Base-by-base conservation (phyloP, 2,888 invertebrate genomes). In the Aplocera efformata region DNA sequence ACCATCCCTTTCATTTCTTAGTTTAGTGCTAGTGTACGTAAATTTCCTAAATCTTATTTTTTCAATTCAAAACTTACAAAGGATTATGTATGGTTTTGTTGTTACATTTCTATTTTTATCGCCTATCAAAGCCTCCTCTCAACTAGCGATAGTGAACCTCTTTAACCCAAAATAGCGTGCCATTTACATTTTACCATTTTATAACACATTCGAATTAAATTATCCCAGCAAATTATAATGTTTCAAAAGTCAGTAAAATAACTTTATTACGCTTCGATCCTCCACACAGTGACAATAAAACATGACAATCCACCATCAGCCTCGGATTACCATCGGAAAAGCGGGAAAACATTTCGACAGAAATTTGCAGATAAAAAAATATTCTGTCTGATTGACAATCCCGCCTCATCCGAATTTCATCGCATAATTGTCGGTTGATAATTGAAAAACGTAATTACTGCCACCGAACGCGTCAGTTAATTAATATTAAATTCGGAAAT, bases 401-500 rank as follows among this genome's bases (percentile, higher is more conserved):
- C 67, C 68, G 67, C 58, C 75, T 75, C 78, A 75, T 81, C 78
- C 75, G 65, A 74, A 76, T 78, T 79, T 72, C 79, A 73, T 74
- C 77, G 77, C 75, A 74, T 83, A 84, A 85, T 84, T 84, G 86
- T 83, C 85, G 83, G 58, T 75, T 72, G 77, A 72, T 85, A 86
- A 86, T 88, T 86, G 86, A 86, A 86, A 86, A 88, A 86, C 84
- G 81, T 79, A 85, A 86, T 86, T 85, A 86, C 72, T 62, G 56
- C 63, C 65, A 62, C 62, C 70, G 75, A 74, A 76, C 75, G 77
- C 76, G 81, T 75, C 76, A 72, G 80, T 83, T 88, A 88, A 89
- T 89, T 88, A 89, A 86, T 88, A 88, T 86, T 86, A 88, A 88
- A 89, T 89, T 88, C 80, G 83, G 83, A 82, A 88, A 89, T 89